Percentiles rank a stretch among this genome's conserved stretches.
Conservation (phyloP, 1,140 invertebrate species). For the Listronotus oregonensis region DNA sequence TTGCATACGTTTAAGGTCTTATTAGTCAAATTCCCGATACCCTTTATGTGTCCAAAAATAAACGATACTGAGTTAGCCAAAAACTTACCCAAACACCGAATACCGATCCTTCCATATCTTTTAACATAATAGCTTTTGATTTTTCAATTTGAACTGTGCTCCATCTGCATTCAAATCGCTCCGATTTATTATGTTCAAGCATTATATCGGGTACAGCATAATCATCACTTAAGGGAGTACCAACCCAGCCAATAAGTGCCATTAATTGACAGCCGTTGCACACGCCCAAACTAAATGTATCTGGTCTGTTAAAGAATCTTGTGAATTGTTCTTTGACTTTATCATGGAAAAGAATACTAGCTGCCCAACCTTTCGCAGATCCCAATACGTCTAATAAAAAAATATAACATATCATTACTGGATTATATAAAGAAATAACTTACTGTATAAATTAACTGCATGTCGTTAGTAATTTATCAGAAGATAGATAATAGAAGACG, state of each 20-base stretch:
- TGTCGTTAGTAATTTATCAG: too few species aligned
- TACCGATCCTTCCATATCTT: slow-evolving; percentile 80
- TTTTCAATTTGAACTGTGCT: slow-evolving; percentile 71
- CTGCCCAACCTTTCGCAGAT: slow-evolving; percentile 97
- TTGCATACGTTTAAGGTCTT: too few species aligned
- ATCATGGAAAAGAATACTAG: slow-evolving; percentile 78
- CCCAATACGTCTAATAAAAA: slow-evolving; percentile 83
- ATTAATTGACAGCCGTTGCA: slow-evolving; percentile 98
- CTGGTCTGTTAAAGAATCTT: slow-evolving; percentile 69
- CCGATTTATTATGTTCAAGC: slow-evolving; percentile 85
- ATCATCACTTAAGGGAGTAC: slow-evolving; percentile 37
- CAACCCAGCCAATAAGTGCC: slow-evolving; percentile 82
- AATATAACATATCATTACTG: too few species aligned
- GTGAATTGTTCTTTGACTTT: slow-evolving; percentile 71
- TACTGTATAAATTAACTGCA: too few species aligned
- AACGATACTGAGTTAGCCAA: too few species aligned
- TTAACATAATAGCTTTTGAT: slow-evolving; percentile 82
- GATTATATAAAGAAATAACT: too few species aligned
- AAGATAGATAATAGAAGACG: too few species aligned
- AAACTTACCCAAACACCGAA: slow-evolving; percentile 85
- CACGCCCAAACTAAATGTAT: slow-evolving; percentile 95
- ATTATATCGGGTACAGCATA: slow-evolving; percentile 67
- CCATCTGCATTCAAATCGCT: slow-evolving; percentile 91
- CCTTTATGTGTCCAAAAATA: too few species aligned
- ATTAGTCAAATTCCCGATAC: too few species aligned